phyloP scores from a whole-genome alignment of 2,888 invertebrate species.

The Euplexia lucipara region DNA sequence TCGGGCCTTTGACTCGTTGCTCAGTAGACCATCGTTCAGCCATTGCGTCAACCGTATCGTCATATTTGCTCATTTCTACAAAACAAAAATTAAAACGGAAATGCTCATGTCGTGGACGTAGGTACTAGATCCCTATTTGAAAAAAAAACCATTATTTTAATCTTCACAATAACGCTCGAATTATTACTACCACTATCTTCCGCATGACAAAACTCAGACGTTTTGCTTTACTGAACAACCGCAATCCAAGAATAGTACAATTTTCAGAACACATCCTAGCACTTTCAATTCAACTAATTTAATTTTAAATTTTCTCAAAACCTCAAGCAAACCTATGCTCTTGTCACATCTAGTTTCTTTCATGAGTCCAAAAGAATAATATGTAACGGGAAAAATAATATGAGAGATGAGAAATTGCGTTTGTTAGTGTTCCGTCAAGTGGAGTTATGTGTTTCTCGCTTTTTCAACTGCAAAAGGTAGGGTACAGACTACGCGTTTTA shows the following conservation, averaged over 20 bases:
- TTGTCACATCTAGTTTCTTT: constrained; percentile 20
- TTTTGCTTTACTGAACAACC: background rate
- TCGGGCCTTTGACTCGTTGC: too few relatives aligned
- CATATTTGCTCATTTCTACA: too few relatives aligned
- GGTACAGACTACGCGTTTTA: constrained; percentile 16
- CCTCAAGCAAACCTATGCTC: constrained; percentile 10
- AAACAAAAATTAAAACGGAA: too few relatives aligned
- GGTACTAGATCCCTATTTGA: too few relatives aligned
- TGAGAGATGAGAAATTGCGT: constrained; percentile 72
- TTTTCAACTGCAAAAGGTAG: constrained; percentile 11
- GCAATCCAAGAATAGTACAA: background rate
- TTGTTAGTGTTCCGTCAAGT: constrained; percentile 69
- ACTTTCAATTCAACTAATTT: constrained; percentile 44
- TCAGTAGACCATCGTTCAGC: too few relatives aligned
- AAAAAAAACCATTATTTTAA: too few relatives aligned
- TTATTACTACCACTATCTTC: background rate
- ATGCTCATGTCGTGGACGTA: too few relatives aligned
- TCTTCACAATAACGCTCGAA: background rate
- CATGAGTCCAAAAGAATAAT: constrained; percentile 49
- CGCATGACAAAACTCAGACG: background rate
- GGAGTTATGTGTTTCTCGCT: constrained; percentile 60
- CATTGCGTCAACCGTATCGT: too few relatives aligned
- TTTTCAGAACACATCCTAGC: constrained; percentile 2
- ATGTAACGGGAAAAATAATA: constrained; percentile 69
- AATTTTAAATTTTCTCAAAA: constrained; percentile 20